Base-by-base conservation (phyloP, 2,113 vertebrate genomes). In the Columba janthina region DNA sequence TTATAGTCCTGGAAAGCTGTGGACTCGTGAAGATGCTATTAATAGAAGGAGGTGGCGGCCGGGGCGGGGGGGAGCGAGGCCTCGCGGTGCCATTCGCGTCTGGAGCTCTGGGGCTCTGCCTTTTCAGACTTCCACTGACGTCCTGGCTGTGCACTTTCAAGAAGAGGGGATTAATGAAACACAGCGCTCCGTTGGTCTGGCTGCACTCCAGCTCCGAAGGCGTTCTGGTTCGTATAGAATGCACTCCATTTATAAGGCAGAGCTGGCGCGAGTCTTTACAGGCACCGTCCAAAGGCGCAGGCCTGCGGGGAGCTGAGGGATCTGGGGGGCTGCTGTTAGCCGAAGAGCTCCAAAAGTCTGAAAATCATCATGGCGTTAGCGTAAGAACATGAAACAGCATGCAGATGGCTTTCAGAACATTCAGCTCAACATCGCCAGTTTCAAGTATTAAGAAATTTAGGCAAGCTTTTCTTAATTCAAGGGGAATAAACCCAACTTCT, bases 141-240 rank as follows among this genome's bases (percentile, higher is more conserved):
- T 98, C 98, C 90, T 98, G 97, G 96, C 97, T 98, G 82, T 98
- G 99, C 53, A 99, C 98, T 98, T 99, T 99, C 81, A 99, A 98
- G 95, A 99, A 99, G 60, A 99, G 98, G 8, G 99, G 99, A 96
- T 99, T 99, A 92, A 99, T 98, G n/a, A 99, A 99, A 96, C 99
- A 99, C 95, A 99, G 97, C 2, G 99, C 98, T 87, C 98, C 98
- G 29, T 98, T 98, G 97, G 98, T 98, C 95, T 98, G 98, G 97
- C 98, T 97, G 46, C 98, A 98, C 97, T 99, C 98, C 96, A 98
- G 97, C 90, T 98, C 98, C 1, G 98, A 98, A 79, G 98, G 97
- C 88, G 98, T 97, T 85, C 97, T 96, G 83, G 98, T 97, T 69
- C 97, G 98, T 91, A 99, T 98, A 96, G 98, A 98, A 91, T 99